phyloP scores from a whole-genome alignment of 1,140 invertebrate genomes.

The Drepana arcuata region DNA sequence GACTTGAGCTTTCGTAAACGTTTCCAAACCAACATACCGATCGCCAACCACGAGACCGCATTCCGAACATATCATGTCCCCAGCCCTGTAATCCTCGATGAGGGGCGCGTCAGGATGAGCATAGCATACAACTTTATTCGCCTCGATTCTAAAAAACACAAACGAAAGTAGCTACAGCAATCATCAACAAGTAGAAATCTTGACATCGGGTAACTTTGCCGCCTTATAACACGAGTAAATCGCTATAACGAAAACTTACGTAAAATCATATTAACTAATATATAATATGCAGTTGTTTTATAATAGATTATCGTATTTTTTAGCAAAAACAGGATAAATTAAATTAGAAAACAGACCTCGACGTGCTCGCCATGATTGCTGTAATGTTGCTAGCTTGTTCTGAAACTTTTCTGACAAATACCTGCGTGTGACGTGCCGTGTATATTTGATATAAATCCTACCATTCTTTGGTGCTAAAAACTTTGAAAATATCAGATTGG shows the following conservation, averaged over 20 bases:
- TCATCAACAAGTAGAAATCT: constrained; percentile 33
- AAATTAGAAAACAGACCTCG: constrained; percentile 66
- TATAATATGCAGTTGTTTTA: constrained; percentile 22
- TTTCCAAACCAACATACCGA: constrained; percentile 75
- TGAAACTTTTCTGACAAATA: too few relatives aligned
- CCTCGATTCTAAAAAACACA: constrained; percentile 75
- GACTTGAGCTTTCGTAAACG: constrained; percentile 20
- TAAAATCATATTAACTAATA: constrained; percentile 27
- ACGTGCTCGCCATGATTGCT: constrained; percentile 71
- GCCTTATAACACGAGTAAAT: constrained; percentile 9
- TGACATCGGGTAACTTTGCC: constrained; percentile 11
- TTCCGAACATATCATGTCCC: constrained; percentile 98
- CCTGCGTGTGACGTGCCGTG: too few relatives aligned
- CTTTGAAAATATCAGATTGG: too few relatives aligned
- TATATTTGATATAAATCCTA: too few relatives aligned
- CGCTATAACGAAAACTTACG: constrained; percentile 31
- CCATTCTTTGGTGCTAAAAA: too few relatives aligned
- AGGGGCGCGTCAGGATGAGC: constrained; percentile 96
- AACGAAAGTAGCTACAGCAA: constrained; percentile 31
- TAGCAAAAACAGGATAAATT: constrained; percentile 47
- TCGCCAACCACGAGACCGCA: constrained; percentile 99
- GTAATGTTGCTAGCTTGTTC: too few relatives aligned
- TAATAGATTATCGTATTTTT: constrained; percentile 22
- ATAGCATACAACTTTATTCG: constrained; percentile 89
- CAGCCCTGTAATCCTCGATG: constrained; percentile 98